Evolutionary conservation across 2,797 vertebrate genomes (phyloP), one percentile per base, ranked within the genome.

Genomic region (Alca torda): DNA sequence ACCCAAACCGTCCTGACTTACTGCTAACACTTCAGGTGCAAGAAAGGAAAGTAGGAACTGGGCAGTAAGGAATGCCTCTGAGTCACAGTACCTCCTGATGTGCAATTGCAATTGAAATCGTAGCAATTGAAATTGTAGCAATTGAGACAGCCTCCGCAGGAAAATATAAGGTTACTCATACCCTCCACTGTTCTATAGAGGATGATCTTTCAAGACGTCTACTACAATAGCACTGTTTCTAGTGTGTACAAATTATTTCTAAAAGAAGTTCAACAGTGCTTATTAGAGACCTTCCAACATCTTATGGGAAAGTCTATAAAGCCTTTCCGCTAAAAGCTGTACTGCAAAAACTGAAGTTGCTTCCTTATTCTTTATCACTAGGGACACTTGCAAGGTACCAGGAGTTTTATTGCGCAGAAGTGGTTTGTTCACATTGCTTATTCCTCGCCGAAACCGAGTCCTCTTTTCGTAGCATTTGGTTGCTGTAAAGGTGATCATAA

Each of bases 211-310:
- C 72, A 89, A 82, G 63, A 61, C 0, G 0, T 33, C 64, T 72
- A 21, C 76, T 83, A 75, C 37, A 59, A 23, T 11, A 63, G 25
- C 28, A 56, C 19, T 56, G 31, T 45, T 80, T 60, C 46, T 90
- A 84, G 86, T 67, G n/a, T 59, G 65, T 92, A 89, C 35, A 87
- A 86, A 75, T 86, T 90, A 78, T 84, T 88, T 91, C 80, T 84
- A 78, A 89, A 67, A 30, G 9, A 64, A 72, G 63, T 76, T 92
- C 80, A 95, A 72, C 50, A 73, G 53, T 33, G 24, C 9, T 1
- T 91, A 19, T 82, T 84, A 86, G 24, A 90, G 65, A 78, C 26
- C 20, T 89, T 80, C 25, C 45, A 75, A 33, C 2, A 8, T 60
- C 7, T 81, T 83, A 72, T 28, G 10, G 25, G 69, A 87, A 94